phyloP scores from a whole-genome alignment of 2,113 vertebrate species.

The Mugil cephalus region DNA sequence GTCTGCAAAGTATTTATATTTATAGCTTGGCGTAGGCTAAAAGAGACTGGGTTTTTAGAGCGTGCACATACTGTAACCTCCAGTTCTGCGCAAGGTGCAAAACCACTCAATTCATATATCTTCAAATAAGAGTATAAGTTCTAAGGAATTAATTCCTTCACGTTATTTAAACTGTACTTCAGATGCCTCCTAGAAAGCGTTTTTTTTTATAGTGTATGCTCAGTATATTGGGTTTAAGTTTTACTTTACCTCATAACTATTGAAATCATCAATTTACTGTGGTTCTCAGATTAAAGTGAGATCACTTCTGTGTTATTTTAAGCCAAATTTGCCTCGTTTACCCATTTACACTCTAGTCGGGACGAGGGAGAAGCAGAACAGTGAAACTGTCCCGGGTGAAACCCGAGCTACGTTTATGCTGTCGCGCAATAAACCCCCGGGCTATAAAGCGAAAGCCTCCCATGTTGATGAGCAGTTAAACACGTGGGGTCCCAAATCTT shows the following conservation, averaged over 20 bases:
- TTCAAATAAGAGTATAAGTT: constrained; percentile 30
- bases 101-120: constrained; percentile 40
- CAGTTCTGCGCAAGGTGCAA: constrained; percentile 44
- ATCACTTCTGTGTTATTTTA: constrained; percentile 4
- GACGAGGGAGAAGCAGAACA: constrained; percentile 53
- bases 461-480: constrained; percentile 81
- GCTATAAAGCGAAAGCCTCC: constrained; percentile 81
- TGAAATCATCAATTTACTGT: constrained; percentile 13
- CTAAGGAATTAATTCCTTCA: constrained; percentile 35
- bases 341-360: constrained; percentile 43
- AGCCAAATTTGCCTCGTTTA: constrained; percentile 37
- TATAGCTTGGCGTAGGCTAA: constrained; percentile 50
- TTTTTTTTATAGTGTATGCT: no score
- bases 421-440: constrained; percentile 77
- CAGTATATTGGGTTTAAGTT: no score
- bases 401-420: constrained; percentile 81
- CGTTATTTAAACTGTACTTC: constrained; percentile 26
- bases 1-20: constrained; percentile 44
- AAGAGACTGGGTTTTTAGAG: constrained; percentile 42
- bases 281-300: constrained; percentile 21
- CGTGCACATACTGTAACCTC: constrained; percentile 39
- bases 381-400: constrained; percentile 79
- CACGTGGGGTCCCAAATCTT: constrained; percentile 78
- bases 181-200: constrained; percentile 8
- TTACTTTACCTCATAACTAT: neutral